phyloP scores from a whole-genome alignment of 2,797 vertebrate species.

The Rhodeus uyekii region DNA sequence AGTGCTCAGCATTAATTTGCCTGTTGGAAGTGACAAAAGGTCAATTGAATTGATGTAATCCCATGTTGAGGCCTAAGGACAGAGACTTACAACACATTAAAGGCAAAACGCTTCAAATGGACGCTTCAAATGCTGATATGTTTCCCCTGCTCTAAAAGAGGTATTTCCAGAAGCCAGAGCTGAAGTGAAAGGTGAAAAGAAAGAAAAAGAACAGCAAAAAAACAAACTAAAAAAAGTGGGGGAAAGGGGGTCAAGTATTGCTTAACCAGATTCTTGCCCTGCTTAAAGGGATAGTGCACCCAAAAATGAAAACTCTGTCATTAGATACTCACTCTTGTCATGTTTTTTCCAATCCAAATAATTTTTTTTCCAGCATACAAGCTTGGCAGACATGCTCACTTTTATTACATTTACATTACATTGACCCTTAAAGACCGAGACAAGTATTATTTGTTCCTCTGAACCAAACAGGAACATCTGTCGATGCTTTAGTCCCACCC shows the following conservation, averaged over 20 bases:
- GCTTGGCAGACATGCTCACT: constrained; percentile 10
- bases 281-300: constrained; percentile 14
- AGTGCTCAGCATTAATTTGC: constrained; percentile 26
- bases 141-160: constrained; percentile 70
- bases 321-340: neutral
- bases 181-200: constrained; percentile 66
- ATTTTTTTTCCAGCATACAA: neutral
- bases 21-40: constrained; percentile 41
- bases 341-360: constrained; percentile 52
- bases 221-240: too few species aligned
- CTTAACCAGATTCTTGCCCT: constrained; percentile 66
- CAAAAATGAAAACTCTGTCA: constrained; percentile 22
- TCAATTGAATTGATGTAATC: constrained; percentile 13
- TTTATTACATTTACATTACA: neutral
- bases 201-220: constrained; percentile 36
- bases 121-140: constrained; percentile 75
- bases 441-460: neutral
- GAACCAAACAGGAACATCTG: neutral
- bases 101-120: constrained; percentile 61
- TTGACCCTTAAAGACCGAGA: too few species aligned
- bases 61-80: neutral
- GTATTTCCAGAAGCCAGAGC: constrained; percentile 68
- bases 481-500: neutral
- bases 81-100: constrained; percentile 53
- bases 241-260: constrained; percentile 73